A percentile compares a stretch with the other conserved stretches of the same genome.
Evolutionary conservation across 2,888 invertebrate species (phyloP).

Genomic region (Acanthosepion lycidas): DNA sequence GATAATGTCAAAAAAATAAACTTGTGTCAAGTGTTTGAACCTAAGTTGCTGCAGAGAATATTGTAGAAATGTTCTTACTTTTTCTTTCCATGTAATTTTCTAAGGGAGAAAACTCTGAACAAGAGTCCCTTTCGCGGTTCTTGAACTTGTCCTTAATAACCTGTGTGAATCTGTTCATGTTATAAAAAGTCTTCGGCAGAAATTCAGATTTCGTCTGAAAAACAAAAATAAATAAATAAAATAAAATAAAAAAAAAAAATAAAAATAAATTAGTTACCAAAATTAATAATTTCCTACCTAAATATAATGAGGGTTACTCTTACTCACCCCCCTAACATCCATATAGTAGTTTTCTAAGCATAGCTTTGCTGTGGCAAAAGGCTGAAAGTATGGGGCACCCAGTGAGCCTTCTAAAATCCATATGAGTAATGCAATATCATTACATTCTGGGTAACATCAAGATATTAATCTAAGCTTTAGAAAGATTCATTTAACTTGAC

Average conservation of each 20-base stretch:
- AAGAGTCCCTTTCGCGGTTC: background rate
- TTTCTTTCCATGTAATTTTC: background rate
- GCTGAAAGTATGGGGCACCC: too few relatives aligned
- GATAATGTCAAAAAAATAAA: too few relatives aligned
- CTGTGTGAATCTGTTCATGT: slow-evolving; percentile 34
- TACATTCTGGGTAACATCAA: too few relatives aligned
- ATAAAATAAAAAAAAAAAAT: background rate
- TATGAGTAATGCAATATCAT: background rate
- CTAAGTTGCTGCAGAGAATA: background rate
- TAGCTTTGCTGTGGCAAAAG: too few relatives aligned
- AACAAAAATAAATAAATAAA: background rate
- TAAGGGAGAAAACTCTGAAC: background rate
- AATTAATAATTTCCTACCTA: background rate
- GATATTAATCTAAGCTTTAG: too few relatives aligned
- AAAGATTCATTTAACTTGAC: too few relatives aligned
- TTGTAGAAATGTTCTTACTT: background rate
- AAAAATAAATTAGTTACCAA: background rate
- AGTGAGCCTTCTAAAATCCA: too few relatives aligned
- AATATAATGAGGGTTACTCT: too few relatives aligned
- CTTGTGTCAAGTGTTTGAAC: too few relatives aligned
- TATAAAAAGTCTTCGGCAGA: slow-evolving; percentile 23
- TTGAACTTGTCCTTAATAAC: background rate
- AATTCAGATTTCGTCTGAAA: slow-evolving; percentile 16
- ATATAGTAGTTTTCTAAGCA: too few relatives aligned
- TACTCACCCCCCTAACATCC: too few relatives aligned